Percentiles rank a stretch among this genome's conserved stretches.
Evolutionary conservation across 2,797 vertebrate genomes (phyloP).

Genomic region (Parauchenoglanis ngamensis): DNA sequence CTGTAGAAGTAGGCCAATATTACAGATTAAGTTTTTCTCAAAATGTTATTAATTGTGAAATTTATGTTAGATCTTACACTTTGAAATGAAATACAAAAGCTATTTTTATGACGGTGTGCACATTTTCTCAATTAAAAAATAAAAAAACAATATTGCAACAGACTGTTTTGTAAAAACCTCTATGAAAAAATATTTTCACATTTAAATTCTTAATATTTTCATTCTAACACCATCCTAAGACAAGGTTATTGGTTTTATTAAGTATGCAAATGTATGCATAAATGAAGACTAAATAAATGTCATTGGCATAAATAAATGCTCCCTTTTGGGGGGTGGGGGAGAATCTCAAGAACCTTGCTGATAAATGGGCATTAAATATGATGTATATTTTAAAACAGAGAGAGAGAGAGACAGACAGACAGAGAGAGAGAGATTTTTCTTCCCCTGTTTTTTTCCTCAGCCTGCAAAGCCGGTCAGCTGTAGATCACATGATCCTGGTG

Average conservation of each 20-base stretch:
- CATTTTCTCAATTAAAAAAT: too few species aligned
- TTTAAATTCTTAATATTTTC: too few species aligned
- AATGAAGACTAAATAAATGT: not conserved
- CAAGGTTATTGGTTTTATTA: not conserved
- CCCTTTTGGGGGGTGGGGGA: not conserved
- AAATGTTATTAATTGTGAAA: too few species aligned
- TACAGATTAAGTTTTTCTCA: too few species aligned
- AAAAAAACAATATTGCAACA: not conserved
- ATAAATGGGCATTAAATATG: not conserved
- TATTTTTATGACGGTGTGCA: not conserved
- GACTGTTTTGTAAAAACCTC: not conserved
- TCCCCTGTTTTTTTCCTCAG: constrained; percentile 4
- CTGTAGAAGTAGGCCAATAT: too few species aligned
- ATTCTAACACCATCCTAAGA: not conserved
- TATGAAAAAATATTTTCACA: not conserved
- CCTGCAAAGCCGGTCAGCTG: constrained; percentile 76
- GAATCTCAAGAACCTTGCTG: not conserved
- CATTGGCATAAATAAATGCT: not conserved
- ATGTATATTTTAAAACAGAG: not conserved
- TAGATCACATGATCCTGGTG: constrained; percentile 77
- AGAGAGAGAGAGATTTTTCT: not conserved
- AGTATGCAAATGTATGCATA: not conserved
- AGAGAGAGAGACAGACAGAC: not conserved
- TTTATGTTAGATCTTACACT: not conserved
- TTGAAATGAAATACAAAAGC: not conserved